Evolutionary conservation across 2,888 invertebrate species (phyloP).

Genomic region (Heliothis peltigera): DNA sequence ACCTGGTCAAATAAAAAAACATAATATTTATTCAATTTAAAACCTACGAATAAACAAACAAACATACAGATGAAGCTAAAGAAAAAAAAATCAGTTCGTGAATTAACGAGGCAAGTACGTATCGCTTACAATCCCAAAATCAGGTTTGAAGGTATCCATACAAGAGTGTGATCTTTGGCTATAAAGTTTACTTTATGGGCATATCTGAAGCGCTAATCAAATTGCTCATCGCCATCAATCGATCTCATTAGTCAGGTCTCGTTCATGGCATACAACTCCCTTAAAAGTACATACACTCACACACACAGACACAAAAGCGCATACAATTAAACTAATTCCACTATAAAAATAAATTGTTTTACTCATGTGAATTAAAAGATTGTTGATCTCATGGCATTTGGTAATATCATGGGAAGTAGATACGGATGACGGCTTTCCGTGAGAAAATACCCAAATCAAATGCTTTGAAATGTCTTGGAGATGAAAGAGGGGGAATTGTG

Average conservation of each 20-base stretch:
- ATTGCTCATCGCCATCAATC: not conserved
- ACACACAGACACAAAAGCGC: constrained; percentile 27
- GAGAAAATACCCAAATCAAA: constrained; percentile 47
- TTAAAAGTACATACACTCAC: not conserved
- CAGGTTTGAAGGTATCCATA: too few relatives aligned
- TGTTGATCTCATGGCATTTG: constrained; percentile 41
- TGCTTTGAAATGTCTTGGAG: constrained; percentile 18
- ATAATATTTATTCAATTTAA: too few relatives aligned
- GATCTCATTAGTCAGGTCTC: constrained; percentile 29
- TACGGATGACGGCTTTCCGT: constrained; percentile 42
- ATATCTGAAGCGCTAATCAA: not conserved
- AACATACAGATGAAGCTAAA: too few relatives aligned
- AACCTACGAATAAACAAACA: too few relatives aligned
- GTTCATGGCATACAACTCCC: constrained; percentile 41
- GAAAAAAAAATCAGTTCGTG: too few relatives aligned
- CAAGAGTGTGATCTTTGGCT: not conserved
- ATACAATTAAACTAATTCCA: constrained; percentile 31
- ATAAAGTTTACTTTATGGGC: too few relatives aligned
- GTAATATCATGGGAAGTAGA: constrained; percentile 43
- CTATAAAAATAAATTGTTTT: constrained; percentile 29
- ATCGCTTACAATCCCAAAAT: too few relatives aligned
- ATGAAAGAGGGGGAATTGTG: not conserved
- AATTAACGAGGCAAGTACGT: too few relatives aligned
- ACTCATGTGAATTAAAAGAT: constrained; percentile 41
- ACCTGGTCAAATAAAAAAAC: too few relatives aligned